Base-by-base conservation (phyloP, 2,888 invertebrate species). In the Orchesella flavescens region DNA sequence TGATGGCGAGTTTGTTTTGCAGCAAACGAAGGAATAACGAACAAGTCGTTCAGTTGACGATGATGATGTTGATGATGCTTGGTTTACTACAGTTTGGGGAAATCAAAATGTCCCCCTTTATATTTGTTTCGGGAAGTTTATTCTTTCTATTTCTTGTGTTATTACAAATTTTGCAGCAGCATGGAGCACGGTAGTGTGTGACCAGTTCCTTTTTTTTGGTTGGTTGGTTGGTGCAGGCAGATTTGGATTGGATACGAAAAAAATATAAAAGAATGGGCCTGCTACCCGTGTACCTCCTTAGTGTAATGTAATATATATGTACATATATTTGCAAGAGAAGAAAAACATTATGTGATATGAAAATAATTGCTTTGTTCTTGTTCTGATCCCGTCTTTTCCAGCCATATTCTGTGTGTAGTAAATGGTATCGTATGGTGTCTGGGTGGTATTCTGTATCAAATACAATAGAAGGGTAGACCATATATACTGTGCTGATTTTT, bases 71-170 rank as follows among this genome's bases (percentile, higher is more conserved):
- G 76, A 68, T 19, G 23, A 34, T 34, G 49, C 34, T 76, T 24
- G 17, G 69, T 77, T 69, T 77, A 77, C 69, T 57, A 53, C 77
- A 77, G 69, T 77, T 77, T 77, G 77, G 77, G 77, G 77, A 77
- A 77, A 77, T 77, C 77, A 77, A 77, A 77, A 77, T 44, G 24
- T 23, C 23, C 46, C 44, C 24, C 17, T 69, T 49, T 68, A 43
- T 17, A 44, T 66, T 43, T 66, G 17, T 17, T 53, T 53, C 17
- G 15, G 2, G 53, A 34, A 34, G 34, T 34, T 19, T 55, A 9
- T 55, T 19, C 23, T n/a, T 34, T 24, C 5, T 49, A 12, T 15
- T 66, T n/a, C 44, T 66, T 49, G 49, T 68, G 68, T 68, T 23
- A 19, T 53, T 53, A 34, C 34, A 34, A 34, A 34, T 34, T 34